Evolutionary conservation across 2,888 invertebrate genomes (phyloP), one percentile per base, ranked within the genome.

Genomic region (Diarsia dahlii): DNA sequence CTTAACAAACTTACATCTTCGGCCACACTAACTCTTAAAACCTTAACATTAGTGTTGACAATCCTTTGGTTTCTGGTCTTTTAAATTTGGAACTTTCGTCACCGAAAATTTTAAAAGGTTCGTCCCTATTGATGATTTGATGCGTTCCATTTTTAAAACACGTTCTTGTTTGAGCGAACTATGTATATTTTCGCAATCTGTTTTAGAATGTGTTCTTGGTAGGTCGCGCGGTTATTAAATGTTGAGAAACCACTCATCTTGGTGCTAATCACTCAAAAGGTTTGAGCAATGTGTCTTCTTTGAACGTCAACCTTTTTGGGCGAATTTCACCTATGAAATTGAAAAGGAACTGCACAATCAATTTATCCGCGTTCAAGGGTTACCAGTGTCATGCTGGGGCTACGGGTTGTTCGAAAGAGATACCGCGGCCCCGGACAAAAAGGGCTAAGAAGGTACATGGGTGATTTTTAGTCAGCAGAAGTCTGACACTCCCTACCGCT

Each of bases 81-180:
- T 50, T 0, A 0, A 75, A 78, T 50, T 76, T 80, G 67, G 76
- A 74, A 71, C 84, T 90, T 90, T 90, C 89, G 87, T 87, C 90
- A 91, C 85, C 78, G 80, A 82, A 80, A 52, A 74, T 80, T 92
- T 89, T 84, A 87, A 90, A 92, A 90, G 88, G 88, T 80, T 87
- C 84, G 86, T 89, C 89, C 88, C 90, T 92, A 92, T 94, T 91
- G 91, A 92, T 88, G 90, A 95, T 96, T 96, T 87, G 95, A 92
- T 91, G 89, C 95, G 95, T 95, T 92, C 95, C 89, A 95, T 95
- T 95, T 95, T 92, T 89, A 87, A 89, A 87, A 87, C 88, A 90
- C 86, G 87, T 86, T 86, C 89, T 87, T 91, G 91, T 93, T 90
- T 82, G 80, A 84, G 82, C 85, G 84, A 83, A 88, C 86, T 63